Conservation (phyloP, 2,888 invertebrate genomes). For the Acanthosoma haemorrhoidale region DNA sequence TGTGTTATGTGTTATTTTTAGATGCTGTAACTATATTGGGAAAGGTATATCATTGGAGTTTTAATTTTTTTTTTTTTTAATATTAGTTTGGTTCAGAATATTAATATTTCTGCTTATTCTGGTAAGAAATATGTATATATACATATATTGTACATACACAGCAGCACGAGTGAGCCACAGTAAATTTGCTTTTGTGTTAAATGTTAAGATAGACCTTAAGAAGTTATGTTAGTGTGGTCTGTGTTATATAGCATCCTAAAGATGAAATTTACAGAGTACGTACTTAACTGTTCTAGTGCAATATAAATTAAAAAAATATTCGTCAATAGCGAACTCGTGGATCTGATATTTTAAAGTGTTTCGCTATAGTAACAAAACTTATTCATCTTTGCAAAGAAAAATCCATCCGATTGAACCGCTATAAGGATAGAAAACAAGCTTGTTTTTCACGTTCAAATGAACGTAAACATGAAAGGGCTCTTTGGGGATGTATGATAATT, state of each 20-base stretch:
- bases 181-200: conserved; percentile 33
- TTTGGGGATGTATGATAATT: no score
- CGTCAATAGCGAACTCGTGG: no score
- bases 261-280: conserved; percentile 3
- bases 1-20: conserved; percentile 38
- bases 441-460: no score
- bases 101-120: not conserved
- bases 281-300: not conserved
- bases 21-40: conserved; percentile 40
- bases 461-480: no score
- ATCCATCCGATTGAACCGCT: no score
- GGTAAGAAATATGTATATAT: conserved; percentile 19
- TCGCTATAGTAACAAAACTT: no score
- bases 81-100: not conserved
- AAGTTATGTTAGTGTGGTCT: conserved; percentile 37
- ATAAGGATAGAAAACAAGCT: no score
- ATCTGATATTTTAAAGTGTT: no score
- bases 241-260: conserved; percentile 37
- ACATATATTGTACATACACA: conserved; percentile 36
- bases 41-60: conserved; percentile 38
- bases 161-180: conserved; percentile 35
- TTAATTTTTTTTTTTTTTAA: conserved; percentile 8
- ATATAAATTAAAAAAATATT: no score
- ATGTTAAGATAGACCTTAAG: conserved; percentile 33
- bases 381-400: no score